Conservation (phyloP, 1,140 invertebrate species). For the Eriocheir sinensis region DNA sequence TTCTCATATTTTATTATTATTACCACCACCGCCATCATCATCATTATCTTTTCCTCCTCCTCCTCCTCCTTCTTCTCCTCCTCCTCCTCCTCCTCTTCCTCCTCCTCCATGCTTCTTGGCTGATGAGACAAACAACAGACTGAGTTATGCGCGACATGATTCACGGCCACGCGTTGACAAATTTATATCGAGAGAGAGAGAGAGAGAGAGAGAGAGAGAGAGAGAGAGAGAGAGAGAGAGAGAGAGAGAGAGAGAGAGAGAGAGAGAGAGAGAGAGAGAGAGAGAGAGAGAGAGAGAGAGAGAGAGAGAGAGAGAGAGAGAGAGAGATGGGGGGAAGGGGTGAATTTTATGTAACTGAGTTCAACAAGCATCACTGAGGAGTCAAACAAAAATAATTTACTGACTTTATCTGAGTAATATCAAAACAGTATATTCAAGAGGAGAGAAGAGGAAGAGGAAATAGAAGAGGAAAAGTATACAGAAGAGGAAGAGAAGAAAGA, state of each 20-base stretch:
- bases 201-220: not conserved
- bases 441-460: not conserved
- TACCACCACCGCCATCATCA: not conserved
- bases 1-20: not conserved
- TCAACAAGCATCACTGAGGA: too few relatives aligned
- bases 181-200: not conserved
- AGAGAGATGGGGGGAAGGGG: not conserved
- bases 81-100: not conserved
- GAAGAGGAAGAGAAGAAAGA: not conserved
- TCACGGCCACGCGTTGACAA: not conserved
- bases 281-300: not conserved
- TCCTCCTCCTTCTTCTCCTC: not conserved
- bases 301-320: not conserved
- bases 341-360: too few relatives aligned
- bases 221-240: not conserved
- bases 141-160: not conserved
- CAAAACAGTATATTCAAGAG: too few relatives aligned
- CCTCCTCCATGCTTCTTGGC: not conserved
- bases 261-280: not conserved
- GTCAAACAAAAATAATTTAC: too few relatives aligned
- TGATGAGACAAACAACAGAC: slow-evolving; percentile 13
- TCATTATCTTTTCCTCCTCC: not conserved
- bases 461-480: not conserved
- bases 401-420: too few relatives aligned
- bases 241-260: not conserved